Percentiles rank a stretch among this genome's conserved stretches.
These are phyloP conservation scores for Periphyllus acericola DNA, from an alignment of 2,888 invertebrate genomes.

Conservation along the genomic window DNA sequence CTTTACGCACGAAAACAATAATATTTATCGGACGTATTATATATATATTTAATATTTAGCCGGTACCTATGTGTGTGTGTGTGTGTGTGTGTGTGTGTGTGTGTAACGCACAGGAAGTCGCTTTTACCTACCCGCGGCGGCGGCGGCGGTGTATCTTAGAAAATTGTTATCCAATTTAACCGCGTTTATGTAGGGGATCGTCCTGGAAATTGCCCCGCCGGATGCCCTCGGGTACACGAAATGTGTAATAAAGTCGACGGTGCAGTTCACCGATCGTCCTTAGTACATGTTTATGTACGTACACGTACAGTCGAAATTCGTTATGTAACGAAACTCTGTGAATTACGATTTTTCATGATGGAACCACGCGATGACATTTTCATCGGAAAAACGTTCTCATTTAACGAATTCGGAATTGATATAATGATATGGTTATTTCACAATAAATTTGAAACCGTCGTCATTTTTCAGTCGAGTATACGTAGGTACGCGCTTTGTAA, in stretches of 20 bases:
- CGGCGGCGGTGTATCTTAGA: neutral
- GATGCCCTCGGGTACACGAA: constrained; percentile 27
- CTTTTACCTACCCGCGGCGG: neutral
- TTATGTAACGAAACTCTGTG: no score
- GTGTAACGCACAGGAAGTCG: neutral
- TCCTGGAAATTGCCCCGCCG: constrained; percentile 17
- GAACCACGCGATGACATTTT: no score
- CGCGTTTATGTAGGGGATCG: constrained; percentile 16
- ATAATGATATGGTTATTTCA: no score
- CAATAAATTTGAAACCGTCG: no score
- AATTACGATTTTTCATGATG: no score
- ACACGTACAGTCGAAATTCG: no score
- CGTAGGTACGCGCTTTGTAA: no score
- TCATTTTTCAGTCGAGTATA: no score
- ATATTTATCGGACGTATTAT: constrained; percentile 43
- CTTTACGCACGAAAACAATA: constrained; percentile 20
- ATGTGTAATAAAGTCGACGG: neutral
- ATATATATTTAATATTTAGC: neutral
- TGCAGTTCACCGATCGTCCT: neutral
- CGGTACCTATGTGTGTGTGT: neutral
- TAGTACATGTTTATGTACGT: neutral
- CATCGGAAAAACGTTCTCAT: no score
- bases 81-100: no score
- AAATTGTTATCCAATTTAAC: neutral
- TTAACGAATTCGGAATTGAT: no score